Conservation (phyloP, 2,797 vertebrate species). For the Menidia menidia region DNA sequence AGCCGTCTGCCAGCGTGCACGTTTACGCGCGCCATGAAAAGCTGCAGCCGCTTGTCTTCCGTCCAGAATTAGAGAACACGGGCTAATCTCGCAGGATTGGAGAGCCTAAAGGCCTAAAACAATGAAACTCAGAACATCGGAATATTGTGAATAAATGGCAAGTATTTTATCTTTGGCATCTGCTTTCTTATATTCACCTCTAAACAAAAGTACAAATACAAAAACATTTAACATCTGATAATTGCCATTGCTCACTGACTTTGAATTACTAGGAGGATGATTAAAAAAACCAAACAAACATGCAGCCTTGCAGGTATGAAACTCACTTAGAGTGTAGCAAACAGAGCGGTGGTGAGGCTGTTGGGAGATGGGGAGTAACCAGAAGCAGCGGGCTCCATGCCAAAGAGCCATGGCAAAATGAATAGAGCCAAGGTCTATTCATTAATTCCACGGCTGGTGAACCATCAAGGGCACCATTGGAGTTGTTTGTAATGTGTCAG, state of each 20-base stretch:
- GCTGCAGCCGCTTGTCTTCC: conserved; percentile 2
- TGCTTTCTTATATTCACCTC: conserved; percentile 4
- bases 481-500: conserved; percentile 69
- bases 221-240: conserved; percentile 37
- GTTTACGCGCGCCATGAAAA: conserved; percentile 32
- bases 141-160: conserved; percentile 20
- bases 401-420: conserved; percentile 50
- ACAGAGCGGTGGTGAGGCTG: conserved; percentile 25
- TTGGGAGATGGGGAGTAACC: conserved; percentile 37
- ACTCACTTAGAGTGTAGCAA: conserved; percentile 27
- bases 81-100: conserved; percentile 45
- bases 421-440: conserved; percentile 59
- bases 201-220: conserved; percentile 24
- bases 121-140: conserved; percentile 3
- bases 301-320: conserved; percentile 9
- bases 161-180: conserved; percentile 27
- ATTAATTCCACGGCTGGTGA: conserved; percentile 61
- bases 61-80: conserved; percentile 38
- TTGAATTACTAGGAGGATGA: conserved; percentile 6
- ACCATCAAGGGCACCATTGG: conserved; percentile 56
- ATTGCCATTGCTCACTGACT: conserved; percentile 11
- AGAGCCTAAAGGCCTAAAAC: conserved; percentile 18
- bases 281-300: background rate
- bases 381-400: conserved; percentile 50
- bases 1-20: conserved; percentile 6